Conservation (phyloP, 2,113 vertebrate genomes). For the Reinhardtius hippoglossoides region DNA sequence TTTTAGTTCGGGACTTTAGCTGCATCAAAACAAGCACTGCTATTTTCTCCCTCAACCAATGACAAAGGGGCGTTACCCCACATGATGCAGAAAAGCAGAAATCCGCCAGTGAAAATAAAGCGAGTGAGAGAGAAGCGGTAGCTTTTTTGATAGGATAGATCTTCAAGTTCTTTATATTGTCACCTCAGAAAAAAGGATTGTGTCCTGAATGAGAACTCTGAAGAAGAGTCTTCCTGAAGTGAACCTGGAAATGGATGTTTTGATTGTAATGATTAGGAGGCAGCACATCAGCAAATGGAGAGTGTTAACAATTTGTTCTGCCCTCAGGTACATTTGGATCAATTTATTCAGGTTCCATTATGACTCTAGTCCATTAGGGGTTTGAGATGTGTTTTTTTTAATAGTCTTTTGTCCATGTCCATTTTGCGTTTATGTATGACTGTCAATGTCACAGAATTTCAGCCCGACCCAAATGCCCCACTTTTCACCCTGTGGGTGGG, state of each 20-base stretch:
- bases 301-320: neutral
- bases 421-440: neutral
- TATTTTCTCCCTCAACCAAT: no score
- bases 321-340: constrained; percentile 19
- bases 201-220: neutral
- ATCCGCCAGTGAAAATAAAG: no score
- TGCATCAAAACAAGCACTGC: no score
- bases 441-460: neutral
- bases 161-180: no score
- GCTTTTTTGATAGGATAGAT: no score
- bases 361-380: constrained; percentile 5
- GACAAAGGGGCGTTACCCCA: no score
- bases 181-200: no score
- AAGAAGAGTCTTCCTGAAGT: neutral
- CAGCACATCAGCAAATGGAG: constrained; percentile 14
- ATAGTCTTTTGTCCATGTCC: neutral
- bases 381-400: neutral
- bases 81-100: no score
- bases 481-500: no score
- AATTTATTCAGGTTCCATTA: constrained; percentile 18
- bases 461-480: neutral
- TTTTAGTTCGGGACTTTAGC: no score
- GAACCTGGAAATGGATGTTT: constrained; percentile 1
- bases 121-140: no score
- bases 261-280: neutral